phyloP scores from a whole-genome alignment of 2,797 vertebrate genomes.

The Acomys russatus region DNA sequence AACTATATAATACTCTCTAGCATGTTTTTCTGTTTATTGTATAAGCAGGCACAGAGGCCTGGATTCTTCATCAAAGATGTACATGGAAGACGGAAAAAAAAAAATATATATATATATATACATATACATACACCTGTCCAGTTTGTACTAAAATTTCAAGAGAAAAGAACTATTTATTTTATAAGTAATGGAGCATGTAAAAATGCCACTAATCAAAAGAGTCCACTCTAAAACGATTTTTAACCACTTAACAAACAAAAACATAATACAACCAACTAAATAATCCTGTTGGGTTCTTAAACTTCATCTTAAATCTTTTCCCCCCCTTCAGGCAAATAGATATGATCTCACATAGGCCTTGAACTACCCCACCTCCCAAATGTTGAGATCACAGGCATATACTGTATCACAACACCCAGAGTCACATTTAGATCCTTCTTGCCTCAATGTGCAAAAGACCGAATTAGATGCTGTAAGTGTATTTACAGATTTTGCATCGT shows the following conservation, averaged over 20 bases:
- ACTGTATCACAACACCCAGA: not conserved
- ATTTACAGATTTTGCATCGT: not conserved
- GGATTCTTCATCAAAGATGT: conserved; percentile 97
- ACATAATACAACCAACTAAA: not conserved
- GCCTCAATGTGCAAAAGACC: conserved; percentile 11
- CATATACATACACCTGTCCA: conserved; percentile 94
- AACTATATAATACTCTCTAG: conserved; percentile 86
- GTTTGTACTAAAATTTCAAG: conserved; percentile 94
- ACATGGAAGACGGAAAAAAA: conserved; percentile 90
- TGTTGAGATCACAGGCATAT: not conserved
- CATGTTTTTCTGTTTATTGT: conserved; percentile 95
- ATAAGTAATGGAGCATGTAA: conserved; percentile 95
- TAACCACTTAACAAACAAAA: not conserved
- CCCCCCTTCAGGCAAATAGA: not conserved
- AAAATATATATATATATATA: no score
- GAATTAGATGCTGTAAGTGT: not conserved
- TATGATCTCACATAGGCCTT: not conserved
- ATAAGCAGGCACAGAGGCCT: conserved; percentile 94
- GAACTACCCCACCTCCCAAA: not conserved
- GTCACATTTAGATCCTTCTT: conserved; percentile 7
- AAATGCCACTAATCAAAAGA: conserved; percentile 89
- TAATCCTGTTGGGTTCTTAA: not conserved
- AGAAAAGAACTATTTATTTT: conserved; percentile 94
- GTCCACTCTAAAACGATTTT: conserved; percentile 89
- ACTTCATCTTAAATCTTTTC: conserved; percentile 29